phyloP scores from a whole-genome alignment of 2,797 vertebrate species.

The Darevskia mixta region DNA sequence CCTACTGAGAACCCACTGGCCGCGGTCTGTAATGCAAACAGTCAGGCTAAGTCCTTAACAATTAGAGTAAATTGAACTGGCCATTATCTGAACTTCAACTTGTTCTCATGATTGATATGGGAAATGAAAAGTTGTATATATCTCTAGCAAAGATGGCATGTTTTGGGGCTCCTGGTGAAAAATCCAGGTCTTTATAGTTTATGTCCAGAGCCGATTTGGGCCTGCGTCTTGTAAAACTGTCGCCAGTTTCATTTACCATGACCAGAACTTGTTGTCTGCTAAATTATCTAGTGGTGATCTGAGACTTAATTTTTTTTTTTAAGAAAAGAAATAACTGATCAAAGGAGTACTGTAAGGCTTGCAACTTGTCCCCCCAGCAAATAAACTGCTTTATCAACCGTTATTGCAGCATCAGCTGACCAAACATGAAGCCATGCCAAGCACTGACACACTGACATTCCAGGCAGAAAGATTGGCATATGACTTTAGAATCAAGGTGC shows the following conservation, averaged over 20 bases:
- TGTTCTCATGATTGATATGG: constrained; percentile 98
- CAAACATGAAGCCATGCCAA: not conserved
- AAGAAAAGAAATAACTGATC: constrained; percentile 18
- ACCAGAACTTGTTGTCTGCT: not conserved
- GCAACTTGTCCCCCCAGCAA: not conserved
- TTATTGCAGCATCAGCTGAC: not conserved
- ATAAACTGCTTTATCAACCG: not conserved
- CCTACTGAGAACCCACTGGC: constrained; percentile 92
- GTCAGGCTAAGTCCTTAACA: constrained; percentile 89
- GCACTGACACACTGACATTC: not conserved
- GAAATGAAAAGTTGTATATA: constrained; percentile 88
- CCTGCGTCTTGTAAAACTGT: constrained; percentile 6
- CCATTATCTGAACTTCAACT: constrained; percentile 87
- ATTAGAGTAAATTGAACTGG: constrained; percentile 92
- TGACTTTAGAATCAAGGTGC: not conserved
- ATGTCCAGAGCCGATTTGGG: constrained; percentile 23
- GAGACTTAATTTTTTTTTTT: not conserved
- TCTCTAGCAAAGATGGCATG: constrained; percentile 64
- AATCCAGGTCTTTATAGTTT: constrained; percentile 53
- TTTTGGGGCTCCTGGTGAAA: constrained; percentile 53
- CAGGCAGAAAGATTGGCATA: not conserved
- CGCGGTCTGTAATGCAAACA: constrained; percentile 86
- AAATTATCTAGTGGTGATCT: constrained; percentile 1
- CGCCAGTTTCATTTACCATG: not conserved
- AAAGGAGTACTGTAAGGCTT: not conserved